Evolutionary conservation across 2,113 vertebrate genomes (phyloP).

Genomic region (Trematomus loennbergii): DNA sequence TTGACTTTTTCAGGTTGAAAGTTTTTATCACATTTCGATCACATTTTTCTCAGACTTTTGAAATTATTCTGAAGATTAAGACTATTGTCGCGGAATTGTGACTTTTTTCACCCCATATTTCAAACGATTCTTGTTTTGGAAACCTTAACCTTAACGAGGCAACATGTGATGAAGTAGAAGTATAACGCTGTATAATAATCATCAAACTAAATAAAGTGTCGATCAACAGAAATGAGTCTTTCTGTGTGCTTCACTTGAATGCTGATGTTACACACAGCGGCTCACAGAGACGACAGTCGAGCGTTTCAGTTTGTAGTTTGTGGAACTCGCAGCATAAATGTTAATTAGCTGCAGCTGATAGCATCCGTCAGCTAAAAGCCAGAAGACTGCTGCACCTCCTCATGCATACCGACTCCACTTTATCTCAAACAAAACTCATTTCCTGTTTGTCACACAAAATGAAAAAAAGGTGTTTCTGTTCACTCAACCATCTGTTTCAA

Average conservation of each 20-base stretch:
- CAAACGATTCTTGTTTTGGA: no score
- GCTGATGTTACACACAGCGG: neutral
- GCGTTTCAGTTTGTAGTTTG: neutral
- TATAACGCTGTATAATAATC: no score
- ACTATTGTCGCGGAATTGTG: no score
- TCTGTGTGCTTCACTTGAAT: neutral
- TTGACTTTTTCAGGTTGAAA: no score
- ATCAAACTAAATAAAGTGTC: no score
- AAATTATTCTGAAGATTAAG: no score
- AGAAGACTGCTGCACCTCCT: neutral
- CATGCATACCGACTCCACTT: neutral
- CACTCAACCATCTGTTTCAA: neutral
- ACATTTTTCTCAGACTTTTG: no score
- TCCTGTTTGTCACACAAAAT: neutral
- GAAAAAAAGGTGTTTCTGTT: neutral
- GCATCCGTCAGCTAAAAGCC: neutral
- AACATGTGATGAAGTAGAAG: no score
- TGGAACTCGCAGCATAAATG: neutral
- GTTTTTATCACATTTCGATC: no score
- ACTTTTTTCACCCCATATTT: no score
- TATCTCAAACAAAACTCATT: neutral
- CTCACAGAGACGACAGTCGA: neutral
- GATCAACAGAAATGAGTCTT: neutral
- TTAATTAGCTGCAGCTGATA: slow-evolving; percentile 17
- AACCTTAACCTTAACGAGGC: no score